Conservation (phyloP, 2,797 vertebrate genomes). For the Manis pentadactyla region DNA sequence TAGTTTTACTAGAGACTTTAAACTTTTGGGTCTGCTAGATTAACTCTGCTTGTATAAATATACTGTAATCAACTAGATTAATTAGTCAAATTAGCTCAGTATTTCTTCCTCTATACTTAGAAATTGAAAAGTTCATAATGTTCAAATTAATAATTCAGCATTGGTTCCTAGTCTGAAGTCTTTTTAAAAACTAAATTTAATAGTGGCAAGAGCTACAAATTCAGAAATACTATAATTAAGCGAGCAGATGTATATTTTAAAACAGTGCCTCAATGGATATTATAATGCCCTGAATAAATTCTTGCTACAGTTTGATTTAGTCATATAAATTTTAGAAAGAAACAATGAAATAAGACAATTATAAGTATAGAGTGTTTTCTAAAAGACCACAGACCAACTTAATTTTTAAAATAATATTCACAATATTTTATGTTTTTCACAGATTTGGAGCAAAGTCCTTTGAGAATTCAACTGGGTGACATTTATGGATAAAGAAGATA, state of each 20-base stretch:
- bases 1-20: slow-evolving; percentile 53
- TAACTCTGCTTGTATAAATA: slow-evolving; percentile 82
- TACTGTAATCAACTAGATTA: slow-evolving; percentile 81
- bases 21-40: slow-evolving; percentile 73
- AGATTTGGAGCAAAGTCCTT: slow-evolving; percentile 29
- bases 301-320: slow-evolving; percentile 59
- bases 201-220: slow-evolving; percentile 71
- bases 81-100: slow-evolving; percentile 81
- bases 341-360: slow-evolving; percentile 64
- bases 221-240: slow-evolving; percentile 78
- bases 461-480: neutral
- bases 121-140: slow-evolving; percentile 84
- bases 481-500: neutral
- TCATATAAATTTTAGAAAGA: slow-evolving; percentile 63
- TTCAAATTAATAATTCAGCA: slow-evolving; percentile 86
- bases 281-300: slow-evolving; percentile 71
- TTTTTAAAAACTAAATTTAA: slow-evolving; percentile 77
- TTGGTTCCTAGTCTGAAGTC: slow-evolving; percentile 66
- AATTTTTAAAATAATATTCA: neutral
- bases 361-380: slow-evolving; percentile 11
- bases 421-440: slow-evolving; percentile 21
- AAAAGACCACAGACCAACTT: neutral
- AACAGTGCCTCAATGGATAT: slow-evolving; percentile 62
- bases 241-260: slow-evolving; percentile 75
- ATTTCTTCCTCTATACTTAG: slow-evolving; percentile 81